phyloP scores from a whole-genome alignment of 1,140 invertebrate species.

The Aleiodes sp. region DNA sequence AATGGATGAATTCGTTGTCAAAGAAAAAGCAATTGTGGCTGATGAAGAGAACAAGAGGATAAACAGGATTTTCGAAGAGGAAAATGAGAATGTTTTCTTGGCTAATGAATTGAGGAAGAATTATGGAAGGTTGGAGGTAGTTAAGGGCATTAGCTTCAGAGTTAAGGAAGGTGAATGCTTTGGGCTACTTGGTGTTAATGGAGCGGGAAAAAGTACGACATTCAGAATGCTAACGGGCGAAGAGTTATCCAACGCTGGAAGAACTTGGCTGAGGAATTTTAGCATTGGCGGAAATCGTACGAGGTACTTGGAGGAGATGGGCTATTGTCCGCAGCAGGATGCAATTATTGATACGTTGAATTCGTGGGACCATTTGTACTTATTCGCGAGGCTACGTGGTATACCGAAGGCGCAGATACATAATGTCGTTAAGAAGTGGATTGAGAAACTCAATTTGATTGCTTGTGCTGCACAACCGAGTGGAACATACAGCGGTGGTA shows the following conservation, averaged over 20 bases:
- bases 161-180: constrained; percentile 84
- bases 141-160: constrained; percentile 76
- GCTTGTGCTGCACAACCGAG: constrained; percentile 63
- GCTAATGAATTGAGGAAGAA: constrained; percentile 73
- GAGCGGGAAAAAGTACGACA: constrained; percentile 91
- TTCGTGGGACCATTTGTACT: constrained; percentile 73
- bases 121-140: constrained; percentile 70
- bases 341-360: constrained; percentile 77
- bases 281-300: constrained; percentile 22
- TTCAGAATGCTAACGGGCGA: constrained; percentile 86
- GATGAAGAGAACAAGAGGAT: constrained; percentile 48
- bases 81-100: constrained; percentile 51
- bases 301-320: constrained; percentile 67
- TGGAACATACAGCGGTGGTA: constrained; percentile 85
- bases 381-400: constrained; percentile 76
- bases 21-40: constrained; percentile 53
- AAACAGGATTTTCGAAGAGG: background rate
- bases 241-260: constrained; percentile 67
- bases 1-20: constrained; percentile 58
- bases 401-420: constrained; percentile 66
- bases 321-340: constrained; percentile 79
- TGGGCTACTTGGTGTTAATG: constrained; percentile 80
- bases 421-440: constrained; percentile 66
- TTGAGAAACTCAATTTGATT: constrained; percentile 62
- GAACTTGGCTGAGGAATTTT: constrained; percentile 38